These are phyloP conservation scores for Pammene aurita DNA, from an alignment of 2,888 invertebrate species.

Conservation along the genomic window DNA sequence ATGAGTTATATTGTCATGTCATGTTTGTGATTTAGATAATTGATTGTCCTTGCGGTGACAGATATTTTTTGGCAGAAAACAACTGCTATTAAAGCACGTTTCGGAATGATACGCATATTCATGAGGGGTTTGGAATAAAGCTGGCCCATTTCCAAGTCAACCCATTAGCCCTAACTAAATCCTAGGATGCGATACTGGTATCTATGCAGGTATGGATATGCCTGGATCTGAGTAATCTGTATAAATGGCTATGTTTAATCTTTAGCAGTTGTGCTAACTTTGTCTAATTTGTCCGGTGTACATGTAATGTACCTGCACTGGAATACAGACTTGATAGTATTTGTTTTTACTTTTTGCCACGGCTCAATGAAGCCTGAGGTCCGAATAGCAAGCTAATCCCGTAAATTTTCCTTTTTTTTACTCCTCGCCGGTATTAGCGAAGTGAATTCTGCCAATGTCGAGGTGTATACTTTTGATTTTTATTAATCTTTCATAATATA, in stretches of 20 bases:
- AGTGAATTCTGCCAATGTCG: too few relatives aligned
- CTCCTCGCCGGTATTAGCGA: too few relatives aligned
- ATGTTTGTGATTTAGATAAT: background rate
- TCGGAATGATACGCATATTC: conserved; percentile 16
- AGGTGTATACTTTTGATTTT: too few relatives aligned
- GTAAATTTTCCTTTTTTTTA: too few relatives aligned
- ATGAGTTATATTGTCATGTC: too few relatives aligned
- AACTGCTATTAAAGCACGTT: conserved; percentile 20
- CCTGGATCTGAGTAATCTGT: conserved; percentile 16
- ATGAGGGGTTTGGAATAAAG: conserved; percentile 16
- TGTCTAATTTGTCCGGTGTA: background rate
- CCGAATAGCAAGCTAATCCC: too few relatives aligned
- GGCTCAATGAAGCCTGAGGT: too few relatives aligned
- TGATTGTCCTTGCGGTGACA: background rate
- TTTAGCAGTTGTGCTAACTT: background rate
- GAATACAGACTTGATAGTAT: background rate
- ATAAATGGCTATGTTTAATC: background rate
- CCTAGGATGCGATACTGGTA: conserved; percentile 19
- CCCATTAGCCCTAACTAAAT: conserved; percentile 28
- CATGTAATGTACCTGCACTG: background rate
- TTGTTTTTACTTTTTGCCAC: background rate
- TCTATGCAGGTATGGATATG: conserved; percentile 18
- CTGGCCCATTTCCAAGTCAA: conserved; percentile 31
- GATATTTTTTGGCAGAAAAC: conserved; percentile 1
- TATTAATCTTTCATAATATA: too few relatives aligned